Conservation (phyloP, 1,140 invertebrate species). For the Luehdorfia chinensis region DNA sequence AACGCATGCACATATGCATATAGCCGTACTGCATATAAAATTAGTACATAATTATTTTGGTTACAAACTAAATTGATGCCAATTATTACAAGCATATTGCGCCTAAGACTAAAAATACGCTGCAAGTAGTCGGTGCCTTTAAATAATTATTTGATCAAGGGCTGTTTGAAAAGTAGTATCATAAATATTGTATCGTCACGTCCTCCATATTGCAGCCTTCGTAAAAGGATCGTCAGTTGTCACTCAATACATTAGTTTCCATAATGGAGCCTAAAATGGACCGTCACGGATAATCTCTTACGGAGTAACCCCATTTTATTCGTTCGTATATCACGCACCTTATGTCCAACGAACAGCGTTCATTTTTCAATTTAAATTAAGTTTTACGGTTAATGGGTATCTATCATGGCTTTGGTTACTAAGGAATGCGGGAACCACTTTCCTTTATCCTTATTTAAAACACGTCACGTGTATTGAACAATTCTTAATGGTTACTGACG, state of each 20-base stretch:
- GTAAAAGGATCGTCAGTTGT: constrained; percentile 23
- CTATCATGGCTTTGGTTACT: constrained; percentile 31
- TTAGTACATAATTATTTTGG: neutral
- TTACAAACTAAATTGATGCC: neutral
- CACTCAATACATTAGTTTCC: constrained; percentile 19
- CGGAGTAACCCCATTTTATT: constrained; percentile 23
- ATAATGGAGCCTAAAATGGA: constrained; percentile 40
- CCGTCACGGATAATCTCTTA: constrained; percentile 40
- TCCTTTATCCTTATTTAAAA: constrained; percentile 33
- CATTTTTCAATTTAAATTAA: constrained; percentile 2
- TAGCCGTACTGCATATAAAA: too few relatives aligned
- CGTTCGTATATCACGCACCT: constrained; percentile 12
- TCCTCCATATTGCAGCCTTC: constrained; percentile 9
- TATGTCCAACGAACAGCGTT: constrained; percentile 8
- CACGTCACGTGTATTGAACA: neutral
- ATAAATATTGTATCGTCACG: constrained; percentile 15
- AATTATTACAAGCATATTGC: neutral
- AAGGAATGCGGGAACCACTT: constrained; percentile 45
- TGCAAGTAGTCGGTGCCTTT: neutral
- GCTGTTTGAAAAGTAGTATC: constrained; percentile 8
- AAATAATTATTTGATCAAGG: constrained; percentile 1
- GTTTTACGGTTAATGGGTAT: constrained; percentile 25
- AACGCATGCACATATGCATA: too few relatives aligned
- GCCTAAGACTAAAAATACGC: too few relatives aligned
- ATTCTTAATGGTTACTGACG: too few relatives aligned